Evolutionary conservation across 2,797 vertebrate species (phyloP).

Genomic region (Siniperca obscura): DNA sequence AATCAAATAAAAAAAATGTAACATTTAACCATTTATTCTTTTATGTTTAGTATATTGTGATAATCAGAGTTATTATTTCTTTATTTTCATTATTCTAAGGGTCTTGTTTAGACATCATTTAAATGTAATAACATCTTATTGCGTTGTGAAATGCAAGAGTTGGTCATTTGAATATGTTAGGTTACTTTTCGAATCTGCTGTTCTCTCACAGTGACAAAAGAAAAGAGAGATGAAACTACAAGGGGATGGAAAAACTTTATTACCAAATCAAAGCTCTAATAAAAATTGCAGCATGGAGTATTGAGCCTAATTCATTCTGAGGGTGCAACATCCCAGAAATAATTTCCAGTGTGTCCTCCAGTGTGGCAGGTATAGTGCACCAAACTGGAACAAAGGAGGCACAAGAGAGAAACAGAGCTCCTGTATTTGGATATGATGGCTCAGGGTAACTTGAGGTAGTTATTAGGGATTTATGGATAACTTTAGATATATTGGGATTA

Average conservation of each 20-base stretch:
- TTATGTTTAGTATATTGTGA: background rate
- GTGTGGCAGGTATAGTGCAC: background rate
- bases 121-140: conserved; percentile 5
- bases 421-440: conserved; percentile 6
- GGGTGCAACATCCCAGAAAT: conserved; percentile 30
- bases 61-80: background rate
- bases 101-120: background rate
- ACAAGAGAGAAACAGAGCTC: background rate
- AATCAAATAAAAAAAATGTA: background rate
- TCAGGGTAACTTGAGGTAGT: conserved; percentile 4
- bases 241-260: background rate
- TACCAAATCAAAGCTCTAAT: conserved; percentile 24
- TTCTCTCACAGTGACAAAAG: background rate
- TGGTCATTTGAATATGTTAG: background rate
- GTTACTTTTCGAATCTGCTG: background rate
- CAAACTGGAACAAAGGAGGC: conserved; percentile 25
- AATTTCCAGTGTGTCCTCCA: conserved; percentile 1
- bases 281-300: conserved; percentile 23
- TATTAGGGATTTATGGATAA: conserved; percentile 1
- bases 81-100: background rate
- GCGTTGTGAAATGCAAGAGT: conserved; percentile 2
- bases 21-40: conserved; percentile 9
- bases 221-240: conserved; percentile 2
- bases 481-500: background rate
- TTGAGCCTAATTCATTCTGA: conserved; percentile 24